Conservation (phyloP, 2,888 invertebrate species). For the Orgyia antiqua region DNA sequence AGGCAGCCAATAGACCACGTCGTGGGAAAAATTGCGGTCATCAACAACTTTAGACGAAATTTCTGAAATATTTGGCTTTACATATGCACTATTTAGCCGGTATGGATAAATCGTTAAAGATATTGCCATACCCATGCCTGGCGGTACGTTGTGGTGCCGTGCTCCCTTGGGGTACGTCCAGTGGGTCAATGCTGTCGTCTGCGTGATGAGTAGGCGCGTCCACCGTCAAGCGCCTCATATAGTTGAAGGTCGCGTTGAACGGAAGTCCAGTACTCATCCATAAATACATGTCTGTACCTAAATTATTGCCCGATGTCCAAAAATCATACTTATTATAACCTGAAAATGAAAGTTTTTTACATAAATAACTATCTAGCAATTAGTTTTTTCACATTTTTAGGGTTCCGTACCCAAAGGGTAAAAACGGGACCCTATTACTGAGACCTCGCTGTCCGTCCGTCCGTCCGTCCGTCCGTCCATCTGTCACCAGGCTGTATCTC, state of each 20-base stretch:
- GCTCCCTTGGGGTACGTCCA: constrained; percentile 83
- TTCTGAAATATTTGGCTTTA: neutral
- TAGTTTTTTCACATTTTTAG: no score
- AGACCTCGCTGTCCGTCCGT: no score
- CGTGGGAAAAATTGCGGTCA: constrained; percentile 33
- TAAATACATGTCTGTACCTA: constrained; percentile 91
- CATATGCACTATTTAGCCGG: no score
- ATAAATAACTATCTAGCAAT: no score
- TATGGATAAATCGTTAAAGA: neutral
- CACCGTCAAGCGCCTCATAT: constrained; percentile 80
- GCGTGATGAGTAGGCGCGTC: constrained; percentile 74
- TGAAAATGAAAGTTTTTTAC: no score
- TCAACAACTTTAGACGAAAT: constrained; percentile 4
- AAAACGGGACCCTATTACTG: no score
- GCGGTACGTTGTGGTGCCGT: constrained; percentile 88
- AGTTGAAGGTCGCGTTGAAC: constrained; percentile 93
- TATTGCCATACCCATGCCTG: constrained; percentile 80
- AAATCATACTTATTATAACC: constrained; percentile 89
- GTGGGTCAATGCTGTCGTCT: constrained; percentile 78
- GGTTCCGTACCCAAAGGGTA: no score
- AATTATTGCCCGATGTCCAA: constrained; percentile 92
- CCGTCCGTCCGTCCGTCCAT: no score
- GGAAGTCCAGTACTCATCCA: constrained; percentile 95
- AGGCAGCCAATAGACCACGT: constrained; percentile 27
- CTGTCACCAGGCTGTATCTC: no score